These are phyloP conservation scores for Anisognathus igniventris DNA, from an alignment of 2,797 vertebrate species.

Conservation along the genomic window DNA sequence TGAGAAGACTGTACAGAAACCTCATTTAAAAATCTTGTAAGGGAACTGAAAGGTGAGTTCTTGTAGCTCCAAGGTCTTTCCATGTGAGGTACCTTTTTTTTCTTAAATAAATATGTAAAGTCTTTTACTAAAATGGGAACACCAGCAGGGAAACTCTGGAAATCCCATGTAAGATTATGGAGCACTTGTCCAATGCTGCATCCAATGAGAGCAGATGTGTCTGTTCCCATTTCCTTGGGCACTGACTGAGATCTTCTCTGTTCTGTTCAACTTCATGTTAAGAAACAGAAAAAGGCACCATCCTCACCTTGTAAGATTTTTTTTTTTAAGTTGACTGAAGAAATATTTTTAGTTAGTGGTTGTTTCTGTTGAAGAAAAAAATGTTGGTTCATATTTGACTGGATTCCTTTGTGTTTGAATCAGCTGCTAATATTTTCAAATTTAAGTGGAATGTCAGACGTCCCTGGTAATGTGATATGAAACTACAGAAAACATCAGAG, in stretches of 20 bases:
- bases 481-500: not conserved
- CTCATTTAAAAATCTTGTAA: not conserved
- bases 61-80: not conserved
- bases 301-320: not conserved
- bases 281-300: not conserved
- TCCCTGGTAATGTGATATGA: not conserved
- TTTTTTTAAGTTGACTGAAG: not conserved
- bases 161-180: not conserved
- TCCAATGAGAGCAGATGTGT: not conserved
- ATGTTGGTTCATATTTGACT: not conserved
- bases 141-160: not conserved
- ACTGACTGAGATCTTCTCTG: not conserved
- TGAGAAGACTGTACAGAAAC: not conserved
- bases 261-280: not conserved
- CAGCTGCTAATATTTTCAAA: not conserved
- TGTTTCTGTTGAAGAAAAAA: not conserved
- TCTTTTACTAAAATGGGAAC: not conserved
- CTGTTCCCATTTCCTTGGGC: not conserved
- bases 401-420: not conserved
- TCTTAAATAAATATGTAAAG: not conserved
- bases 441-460: not conserved
- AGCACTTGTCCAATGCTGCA: not conserved
- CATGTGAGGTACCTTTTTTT: not conserved
- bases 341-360: not conserved
- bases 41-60: not conserved